Evolutionary conservation across 1,140 invertebrate genomes (phyloP), one percentile per base, ranked within the genome.

Genomic region (Leptopilina clavipes): DNA sequence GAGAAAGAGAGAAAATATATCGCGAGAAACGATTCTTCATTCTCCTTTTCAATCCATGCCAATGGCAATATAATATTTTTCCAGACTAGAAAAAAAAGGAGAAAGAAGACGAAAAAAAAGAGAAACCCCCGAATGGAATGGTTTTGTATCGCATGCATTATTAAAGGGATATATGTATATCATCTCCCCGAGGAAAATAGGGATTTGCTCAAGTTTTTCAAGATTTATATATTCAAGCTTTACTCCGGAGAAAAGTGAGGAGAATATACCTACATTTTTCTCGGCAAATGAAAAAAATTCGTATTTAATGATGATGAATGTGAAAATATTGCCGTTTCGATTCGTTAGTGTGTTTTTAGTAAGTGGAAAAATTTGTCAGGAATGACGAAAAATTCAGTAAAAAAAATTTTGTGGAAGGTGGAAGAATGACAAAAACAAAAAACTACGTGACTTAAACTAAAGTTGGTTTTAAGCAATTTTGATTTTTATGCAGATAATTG

Each of bases 181-280:
- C 48, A 17, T 52, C n/a, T 52, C 48, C 48, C 48, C 17, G 14
- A 52, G 48, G 48, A 52, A 52, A 52, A 52, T 17, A 52, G 48
- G 48, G 48, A 52, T 52, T 52, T 52, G 48, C 48, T 52, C 48
- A 52, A 52, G 14, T 52, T 52, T 52, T 17, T 52, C 12, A 52
- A 52, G 48, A 52, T 52, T 52, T 52, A 52, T 52, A 52, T 52
- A 52, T 52, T 52, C 48, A 52, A 52, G 48, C 48, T 52, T 52
- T 52, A 7, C 48, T 52, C 48, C n/a, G 14, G 2, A 7, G 14
- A n/a, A 52, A 52, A 52, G 6, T 17, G 14, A 52, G 17, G 48
- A 17, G 48, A 17, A 40, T 40, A 40, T 40, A 40, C 43, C 2
- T 7, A 52, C n/a, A 52, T 17, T 17, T 17, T 52, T 17, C 7